Evolutionary conservation across 2,113 vertebrate genomes (phyloP).

Genomic region (Bostrychus sinensis): DNA sequence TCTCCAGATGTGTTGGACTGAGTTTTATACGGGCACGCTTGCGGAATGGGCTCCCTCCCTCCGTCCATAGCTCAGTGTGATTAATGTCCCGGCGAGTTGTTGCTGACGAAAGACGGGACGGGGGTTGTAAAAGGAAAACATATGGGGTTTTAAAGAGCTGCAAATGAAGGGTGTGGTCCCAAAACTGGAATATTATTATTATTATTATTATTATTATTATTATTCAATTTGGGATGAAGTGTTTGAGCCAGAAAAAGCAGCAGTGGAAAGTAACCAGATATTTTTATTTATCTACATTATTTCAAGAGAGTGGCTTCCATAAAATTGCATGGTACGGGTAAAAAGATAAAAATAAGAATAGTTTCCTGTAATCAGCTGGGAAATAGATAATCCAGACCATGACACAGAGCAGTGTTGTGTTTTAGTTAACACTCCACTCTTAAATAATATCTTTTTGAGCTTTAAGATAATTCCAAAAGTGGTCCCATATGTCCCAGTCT

Average conservation of each 20-base stretch:
- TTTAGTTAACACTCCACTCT: too few species aligned
- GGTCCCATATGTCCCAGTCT: too few species aligned
- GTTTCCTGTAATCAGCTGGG: too few species aligned
- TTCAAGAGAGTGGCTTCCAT: too few species aligned
- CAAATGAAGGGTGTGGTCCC: constrained; percentile 39
- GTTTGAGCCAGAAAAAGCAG: constrained; percentile 28
- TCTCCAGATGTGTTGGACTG: constrained; percentile 63
- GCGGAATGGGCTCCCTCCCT: constrained; percentile 42
- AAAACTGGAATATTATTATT: constrained; percentile 21
- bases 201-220: constrained; percentile 29
- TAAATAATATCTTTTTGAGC: too few species aligned
- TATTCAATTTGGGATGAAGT: constrained; percentile 12
- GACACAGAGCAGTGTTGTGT: too few species aligned
- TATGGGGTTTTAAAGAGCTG: constrained; percentile 59
- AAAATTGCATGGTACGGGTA: too few species aligned
- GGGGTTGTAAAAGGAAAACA: constrained; percentile 55
- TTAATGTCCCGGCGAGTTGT: constrained; percentile 59
- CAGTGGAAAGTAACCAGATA: background rate
- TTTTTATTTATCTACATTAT: too few species aligned
- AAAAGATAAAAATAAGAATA: too few species aligned
- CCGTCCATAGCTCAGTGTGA: constrained; percentile 45
- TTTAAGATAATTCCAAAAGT: too few species aligned
- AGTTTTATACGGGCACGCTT: constrained; percentile 42
- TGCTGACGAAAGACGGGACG: constrained; percentile 59
- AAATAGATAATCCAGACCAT: too few species aligned